Percentiles rank a stretch among this genome's conserved stretches.
These are phyloP conservation scores for Neocrepidodera transversa DNA, from an alignment of 2,888 invertebrate species.

Conservation along the genomic window DNA sequence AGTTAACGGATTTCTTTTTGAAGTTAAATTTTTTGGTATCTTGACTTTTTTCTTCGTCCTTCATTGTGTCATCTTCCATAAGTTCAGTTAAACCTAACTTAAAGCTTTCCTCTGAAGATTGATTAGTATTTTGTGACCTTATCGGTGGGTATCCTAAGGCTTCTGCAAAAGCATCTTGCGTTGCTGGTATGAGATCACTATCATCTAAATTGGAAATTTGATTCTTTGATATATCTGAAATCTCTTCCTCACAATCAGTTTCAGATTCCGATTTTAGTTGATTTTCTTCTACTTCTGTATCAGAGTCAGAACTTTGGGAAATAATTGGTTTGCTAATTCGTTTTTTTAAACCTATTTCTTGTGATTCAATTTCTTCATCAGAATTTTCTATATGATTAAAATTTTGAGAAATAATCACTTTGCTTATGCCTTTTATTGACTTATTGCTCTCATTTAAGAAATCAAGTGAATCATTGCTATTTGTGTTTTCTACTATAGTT, in stretches of 20 bases:
- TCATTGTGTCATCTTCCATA: conserved; percentile 27
- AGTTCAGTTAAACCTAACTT: conserved; percentile 46
- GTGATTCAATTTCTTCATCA: conserved; percentile 33
- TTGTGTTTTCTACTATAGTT: conserved; percentile 31
- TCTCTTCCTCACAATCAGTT: conserved; percentile 37
- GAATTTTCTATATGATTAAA: conserved; percentile 5
- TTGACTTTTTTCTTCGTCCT: conserved; percentile 6
- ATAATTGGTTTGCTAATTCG: conserved; percentile 7
- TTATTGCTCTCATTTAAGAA: conserved; percentile 33
- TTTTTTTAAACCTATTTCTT: conserved; percentile 22
- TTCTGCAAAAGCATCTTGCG: conserved; percentile 43
- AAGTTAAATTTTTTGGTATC: conserved; percentile 32
- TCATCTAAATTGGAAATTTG: conserved; percentile 38
- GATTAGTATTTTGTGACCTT: conserved; percentile 17
- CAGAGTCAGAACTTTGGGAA: conserved; percentile 18
- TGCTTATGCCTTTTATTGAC: not conserved
- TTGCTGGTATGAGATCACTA: conserved; percentile 47
- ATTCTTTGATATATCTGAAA: not conserved
- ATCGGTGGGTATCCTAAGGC: conserved; percentile 25
- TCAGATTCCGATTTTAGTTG: conserved; percentile 32
- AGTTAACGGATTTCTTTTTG: conserved; percentile 29
- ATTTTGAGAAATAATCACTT: not conserved
- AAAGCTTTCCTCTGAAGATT: conserved; percentile 45
- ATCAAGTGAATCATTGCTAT: conserved; percentile 45
- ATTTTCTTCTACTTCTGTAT: conserved; percentile 18